These are phyloP conservation scores for Myoxocephalus aenaeus DNA, from an alignment of 2,797 vertebrate species.

Conservation along the genomic window DNA sequence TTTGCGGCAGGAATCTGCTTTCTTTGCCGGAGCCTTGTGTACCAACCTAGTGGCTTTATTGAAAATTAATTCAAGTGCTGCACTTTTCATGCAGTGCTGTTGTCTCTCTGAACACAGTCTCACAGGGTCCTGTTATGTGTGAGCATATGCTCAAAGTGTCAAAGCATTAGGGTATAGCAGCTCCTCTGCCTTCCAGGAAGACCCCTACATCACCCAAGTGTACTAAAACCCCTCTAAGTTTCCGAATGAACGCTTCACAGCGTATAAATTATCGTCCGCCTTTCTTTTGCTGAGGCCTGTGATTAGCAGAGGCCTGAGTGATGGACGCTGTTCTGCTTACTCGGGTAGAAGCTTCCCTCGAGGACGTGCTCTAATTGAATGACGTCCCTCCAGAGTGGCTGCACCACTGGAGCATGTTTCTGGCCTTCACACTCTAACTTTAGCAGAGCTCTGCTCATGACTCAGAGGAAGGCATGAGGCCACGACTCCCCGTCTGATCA, in stretches of 20 bases:
- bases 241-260: slow-evolving; percentile 2
- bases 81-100: background rate
- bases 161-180: background rate
- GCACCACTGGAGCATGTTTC: slow-evolving; percentile 41
- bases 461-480: slow-evolving; percentile 40
- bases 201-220: background rate
- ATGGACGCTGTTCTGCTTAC: slow-evolving; percentile 72
- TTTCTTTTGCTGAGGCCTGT: slow-evolving; percentile 44
- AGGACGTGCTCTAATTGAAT: slow-evolving; percentile 66
- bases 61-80: background rate
- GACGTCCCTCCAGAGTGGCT: slow-evolving; percentile 42
- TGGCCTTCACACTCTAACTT: slow-evolving; percentile 38
- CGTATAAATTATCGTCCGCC: background rate
- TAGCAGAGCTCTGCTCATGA: slow-evolving; percentile 36
- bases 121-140: background rate
- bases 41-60: background rate
- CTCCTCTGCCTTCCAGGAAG: background rate
- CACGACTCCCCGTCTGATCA: slow-evolving; percentile 42
- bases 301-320: slow-evolving; percentile 61
- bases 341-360: slow-evolving; percentile 65
- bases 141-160: background rate
- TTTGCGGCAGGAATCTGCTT: background rate
- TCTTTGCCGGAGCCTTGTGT: background rate
- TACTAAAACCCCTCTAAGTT: slow-evolving; percentile 11
- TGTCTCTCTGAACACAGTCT: background rate